Percentiles rank a stretch among this genome's conserved stretches.
Conservation (phyloP, 2,797 vertebrate genomes). For the Anguilla anguilla region DNA sequence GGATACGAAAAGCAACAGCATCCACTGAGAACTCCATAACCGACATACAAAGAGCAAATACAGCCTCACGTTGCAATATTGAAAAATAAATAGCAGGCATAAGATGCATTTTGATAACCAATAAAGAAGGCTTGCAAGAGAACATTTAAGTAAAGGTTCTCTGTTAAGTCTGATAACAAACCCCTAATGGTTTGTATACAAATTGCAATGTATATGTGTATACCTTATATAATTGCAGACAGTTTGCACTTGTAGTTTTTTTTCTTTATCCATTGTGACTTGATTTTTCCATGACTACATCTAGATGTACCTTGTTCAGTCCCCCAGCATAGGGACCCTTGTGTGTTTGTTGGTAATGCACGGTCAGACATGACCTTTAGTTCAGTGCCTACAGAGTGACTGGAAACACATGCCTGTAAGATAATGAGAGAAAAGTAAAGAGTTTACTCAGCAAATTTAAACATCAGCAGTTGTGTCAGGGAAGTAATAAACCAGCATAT, state of each 20-base stretch:
- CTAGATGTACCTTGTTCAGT: not conserved
- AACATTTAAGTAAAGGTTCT: not conserved
- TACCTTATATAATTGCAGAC: not conserved
- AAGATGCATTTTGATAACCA: not conserved
- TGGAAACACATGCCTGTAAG: not conserved
- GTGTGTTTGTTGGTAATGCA: not conserved
- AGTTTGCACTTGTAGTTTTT: not conserved
- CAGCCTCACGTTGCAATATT: no score
- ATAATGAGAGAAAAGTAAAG: slow-evolving; percentile 18
- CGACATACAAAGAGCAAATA: not conserved
- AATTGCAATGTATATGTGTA: not conserved
- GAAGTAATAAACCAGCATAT: slow-evolving; percentile 9
- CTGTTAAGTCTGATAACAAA: not conserved
- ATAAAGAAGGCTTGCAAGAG: not conserved
- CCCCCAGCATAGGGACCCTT: not conserved
- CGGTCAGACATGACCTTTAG: not conserved
- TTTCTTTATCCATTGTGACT: not conserved
- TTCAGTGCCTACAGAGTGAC: not conserved
- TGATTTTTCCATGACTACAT: not conserved
- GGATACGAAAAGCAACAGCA: not conserved
- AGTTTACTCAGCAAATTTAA: slow-evolving; percentile 5
- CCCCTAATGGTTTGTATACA: not conserved
- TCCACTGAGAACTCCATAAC: not conserved
- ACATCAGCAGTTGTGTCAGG: not conserved
- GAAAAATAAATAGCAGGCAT: not conserved